phyloP scores from a whole-genome alignment of 2,888 invertebrate genomes.

The Parelbella ahira region DNA sequence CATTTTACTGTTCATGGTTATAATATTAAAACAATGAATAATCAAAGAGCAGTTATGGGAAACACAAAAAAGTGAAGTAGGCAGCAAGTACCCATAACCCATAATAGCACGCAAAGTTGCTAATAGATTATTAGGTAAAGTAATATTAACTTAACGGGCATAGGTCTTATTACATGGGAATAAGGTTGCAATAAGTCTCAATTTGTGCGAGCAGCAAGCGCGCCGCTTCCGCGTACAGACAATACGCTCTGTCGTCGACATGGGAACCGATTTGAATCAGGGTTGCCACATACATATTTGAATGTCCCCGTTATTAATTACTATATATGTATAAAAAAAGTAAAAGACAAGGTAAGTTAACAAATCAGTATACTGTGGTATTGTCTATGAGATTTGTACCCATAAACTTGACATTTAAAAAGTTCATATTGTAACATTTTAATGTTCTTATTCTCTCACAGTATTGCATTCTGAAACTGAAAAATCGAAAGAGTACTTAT shows the following conservation, averaged over 20 bases:
- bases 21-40: conserved; percentile 3
- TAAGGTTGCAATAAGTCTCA: conserved; percentile 35
- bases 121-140: conserved; percentile 9
- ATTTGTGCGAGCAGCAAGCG: background rate
- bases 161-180: conserved; percentile 30
- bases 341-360: too few species aligned
- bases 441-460: too few species aligned
- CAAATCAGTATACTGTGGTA: too few species aligned
- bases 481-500: too few species aligned
- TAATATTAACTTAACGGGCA: conserved; percentile 10
- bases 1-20: too few species aligned
- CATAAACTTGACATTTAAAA: too few species aligned
- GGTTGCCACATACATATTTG: conserved; percentile 41
- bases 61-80: conserved; percentile 18
- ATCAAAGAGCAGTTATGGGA: conserved; percentile 9
- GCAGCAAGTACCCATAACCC: conserved; percentile 19
- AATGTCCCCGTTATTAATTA: too few species aligned
- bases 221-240: conserved; percentile 57
- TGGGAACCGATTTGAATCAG: conserved; percentile 54
- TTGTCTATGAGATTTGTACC: too few species aligned
- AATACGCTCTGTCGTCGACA: conserved; percentile 63
- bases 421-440: too few species aligned
- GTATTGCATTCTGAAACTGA: too few species aligned
- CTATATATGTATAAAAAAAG: too few species aligned
- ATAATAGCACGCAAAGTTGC: conserved; percentile 18